Evolutionary conservation across 2,113 vertebrate species (phyloP).

Genomic region (Strigops habroptila): DNA sequence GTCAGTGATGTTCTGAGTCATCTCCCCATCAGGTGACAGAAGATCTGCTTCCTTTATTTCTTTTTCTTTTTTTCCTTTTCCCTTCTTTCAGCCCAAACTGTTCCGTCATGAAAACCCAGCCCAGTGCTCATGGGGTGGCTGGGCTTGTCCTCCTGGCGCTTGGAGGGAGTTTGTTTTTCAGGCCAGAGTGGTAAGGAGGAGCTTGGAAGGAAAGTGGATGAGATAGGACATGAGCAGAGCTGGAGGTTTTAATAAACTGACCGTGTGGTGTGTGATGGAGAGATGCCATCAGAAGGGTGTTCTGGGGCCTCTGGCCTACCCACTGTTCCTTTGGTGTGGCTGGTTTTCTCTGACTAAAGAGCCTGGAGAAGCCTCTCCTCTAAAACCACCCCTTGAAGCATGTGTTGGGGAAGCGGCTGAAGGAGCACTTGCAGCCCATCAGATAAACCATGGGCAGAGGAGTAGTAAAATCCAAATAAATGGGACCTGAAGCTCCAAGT

Average conservation of each 20-base stretch:
- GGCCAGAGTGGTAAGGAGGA: background rate
- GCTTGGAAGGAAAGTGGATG: background rate
- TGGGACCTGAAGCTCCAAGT: background rate
- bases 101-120: background rate
- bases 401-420: background rate
- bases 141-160: background rate
- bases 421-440: background rate
- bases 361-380: background rate
- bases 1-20: slow-evolving; percentile 15
- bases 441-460: background rate
- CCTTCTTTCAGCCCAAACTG: background rate
- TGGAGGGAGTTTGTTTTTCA: background rate
- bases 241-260: background rate
- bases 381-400: background rate
- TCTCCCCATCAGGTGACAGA: background rate
- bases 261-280: rapidly evolving
- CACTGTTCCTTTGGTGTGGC: rapidly evolving
- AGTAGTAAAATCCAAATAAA: background rate
- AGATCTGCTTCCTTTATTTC: background rate
- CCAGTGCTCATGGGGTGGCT: background rate
- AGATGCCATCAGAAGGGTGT: background rate
- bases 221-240: background rate
- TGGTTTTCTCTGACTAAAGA: background rate
- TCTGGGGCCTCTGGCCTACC: background rate
- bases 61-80: background rate